Percentiles rank a stretch among this genome's conserved stretches.
These are phyloP conservation scores for Heliconius aoede DNA, from an alignment of 2,888 invertebrate species.

Conservation along the genomic window DNA sequence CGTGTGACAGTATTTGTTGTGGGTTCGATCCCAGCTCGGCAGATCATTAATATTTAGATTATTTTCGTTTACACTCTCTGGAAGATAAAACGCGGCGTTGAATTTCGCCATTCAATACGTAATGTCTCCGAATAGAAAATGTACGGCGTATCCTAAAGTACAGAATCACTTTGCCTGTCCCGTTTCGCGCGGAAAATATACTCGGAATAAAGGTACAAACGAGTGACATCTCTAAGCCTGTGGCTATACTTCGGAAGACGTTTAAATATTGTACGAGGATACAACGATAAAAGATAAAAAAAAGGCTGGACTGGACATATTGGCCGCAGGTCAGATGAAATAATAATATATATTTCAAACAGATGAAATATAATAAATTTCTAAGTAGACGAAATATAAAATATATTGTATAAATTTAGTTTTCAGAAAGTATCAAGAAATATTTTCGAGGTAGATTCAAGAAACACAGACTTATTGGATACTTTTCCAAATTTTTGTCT, in stretches of 20 bases:
- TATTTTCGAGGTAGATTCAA: background rate
- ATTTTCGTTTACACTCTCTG: too few species aligned
- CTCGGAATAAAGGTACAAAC: background rate
- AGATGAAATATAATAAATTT: background rate
- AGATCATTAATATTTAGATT: too few species aligned
- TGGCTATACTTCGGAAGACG: background rate
- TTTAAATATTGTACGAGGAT: background rate
- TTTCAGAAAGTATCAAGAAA: background rate
- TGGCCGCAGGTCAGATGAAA: too few species aligned
- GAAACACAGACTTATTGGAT: background rate
- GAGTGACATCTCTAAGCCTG: background rate
- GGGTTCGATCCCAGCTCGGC: too few species aligned
- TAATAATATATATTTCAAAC: background rate
- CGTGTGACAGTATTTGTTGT: too few species aligned
- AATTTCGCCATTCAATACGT: too few species aligned
- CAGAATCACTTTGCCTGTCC: background rate
- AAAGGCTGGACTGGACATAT: background rate
- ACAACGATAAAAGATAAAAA: background rate
- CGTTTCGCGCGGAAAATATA: background rate
- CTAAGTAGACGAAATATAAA: background rate
- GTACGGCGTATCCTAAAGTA: background rate
- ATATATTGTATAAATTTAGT: background rate
- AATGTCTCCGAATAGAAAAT: background rate
- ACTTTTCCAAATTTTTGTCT: background rate
- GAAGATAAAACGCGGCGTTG: too few species aligned